Percentiles rank a stretch among this genome's conserved stretches.
Evolutionary conservation across 2,113 vertebrate genomes (phyloP).

Genomic region (Hippopotamus amphibius): DNA sequence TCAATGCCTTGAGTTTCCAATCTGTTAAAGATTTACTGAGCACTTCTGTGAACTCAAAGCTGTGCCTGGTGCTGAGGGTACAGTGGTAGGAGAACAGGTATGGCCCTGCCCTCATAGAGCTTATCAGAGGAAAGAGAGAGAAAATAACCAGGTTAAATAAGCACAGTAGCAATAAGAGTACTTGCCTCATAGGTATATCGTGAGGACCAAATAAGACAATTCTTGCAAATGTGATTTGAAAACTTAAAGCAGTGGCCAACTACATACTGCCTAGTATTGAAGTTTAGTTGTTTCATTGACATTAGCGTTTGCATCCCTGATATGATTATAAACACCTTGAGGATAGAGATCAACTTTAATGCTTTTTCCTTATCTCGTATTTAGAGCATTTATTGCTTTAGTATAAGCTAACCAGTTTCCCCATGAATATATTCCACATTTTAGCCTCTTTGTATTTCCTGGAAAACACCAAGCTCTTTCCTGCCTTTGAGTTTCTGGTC

Average conservation of each 20-base stretch:
- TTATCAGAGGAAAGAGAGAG: neutral
- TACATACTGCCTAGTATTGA: neutral
- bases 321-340: neutral
- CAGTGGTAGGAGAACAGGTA: neutral
- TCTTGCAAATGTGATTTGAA: neutral
- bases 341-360: neutral
- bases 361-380: constrained; percentile 29
- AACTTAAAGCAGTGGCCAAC: neutral
- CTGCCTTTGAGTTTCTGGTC: neutral
- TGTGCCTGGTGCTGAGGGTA: neutral
- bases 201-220: neutral
- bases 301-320: neutral
- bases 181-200: neutral
- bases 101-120: neutral
- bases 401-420: neutral
- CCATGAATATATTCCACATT: neutral
- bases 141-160: neutral
- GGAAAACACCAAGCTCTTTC: neutral
- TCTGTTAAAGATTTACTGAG: neutral
- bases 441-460: neutral
- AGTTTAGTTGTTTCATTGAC: neutral
- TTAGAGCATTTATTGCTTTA: neutral
- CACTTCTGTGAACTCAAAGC: neutral
- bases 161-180: neutral
- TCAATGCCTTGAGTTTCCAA: neutral